Conservation (phyloP, 2,113 vertebrate genomes). For the Nesogale talazaci region DNA sequence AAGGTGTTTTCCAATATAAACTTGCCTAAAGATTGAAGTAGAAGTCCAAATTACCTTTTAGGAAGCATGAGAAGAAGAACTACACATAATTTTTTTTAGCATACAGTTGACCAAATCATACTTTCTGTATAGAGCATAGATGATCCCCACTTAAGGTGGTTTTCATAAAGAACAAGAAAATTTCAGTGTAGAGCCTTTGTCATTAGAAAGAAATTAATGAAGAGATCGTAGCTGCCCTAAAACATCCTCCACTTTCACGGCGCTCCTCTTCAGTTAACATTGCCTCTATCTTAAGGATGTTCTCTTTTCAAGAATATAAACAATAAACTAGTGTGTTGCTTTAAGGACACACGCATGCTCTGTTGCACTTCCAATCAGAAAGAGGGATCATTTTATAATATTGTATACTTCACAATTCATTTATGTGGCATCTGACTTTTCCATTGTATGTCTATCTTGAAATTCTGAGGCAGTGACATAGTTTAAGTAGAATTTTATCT, state of each 20-base stretch:
- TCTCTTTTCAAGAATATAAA: background rate
- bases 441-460: background rate
- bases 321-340: too few species aligned
- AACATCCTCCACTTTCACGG: background rate
- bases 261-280: background rate
- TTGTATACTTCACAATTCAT: background rate
- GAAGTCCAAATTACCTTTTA: background rate
- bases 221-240: background rate
- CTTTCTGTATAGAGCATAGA: background rate
- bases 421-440: constrained; percentile 3
- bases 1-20: background rate
- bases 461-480: background rate
- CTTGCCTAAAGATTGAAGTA: background rate
- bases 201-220: background rate
- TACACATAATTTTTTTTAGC: background rate
- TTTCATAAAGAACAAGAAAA: background rate
- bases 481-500: background rate
- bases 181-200: background rate
- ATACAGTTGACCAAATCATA: background rate
- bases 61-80: background rate
- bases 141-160: background rate
- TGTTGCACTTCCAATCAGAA: background rate
- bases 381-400: background rate
- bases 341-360: background rate
- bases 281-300: background rate